Conservation (phyloP, 2,888 invertebrate species). For the Gortyna flavago region DNA sequence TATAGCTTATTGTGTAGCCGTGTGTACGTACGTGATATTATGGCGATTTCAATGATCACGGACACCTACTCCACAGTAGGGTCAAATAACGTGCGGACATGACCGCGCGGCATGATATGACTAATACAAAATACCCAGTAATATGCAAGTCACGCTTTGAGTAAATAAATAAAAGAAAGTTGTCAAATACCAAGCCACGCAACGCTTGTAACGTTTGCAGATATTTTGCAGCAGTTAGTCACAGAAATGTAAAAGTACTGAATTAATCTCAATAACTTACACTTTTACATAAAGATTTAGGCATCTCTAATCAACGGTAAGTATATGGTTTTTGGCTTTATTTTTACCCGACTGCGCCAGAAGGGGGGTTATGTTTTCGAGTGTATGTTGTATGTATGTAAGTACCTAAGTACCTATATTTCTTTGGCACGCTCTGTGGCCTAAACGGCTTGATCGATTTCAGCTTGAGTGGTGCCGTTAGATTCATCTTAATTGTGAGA, state of each 20-base stretch:
- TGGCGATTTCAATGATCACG: slow-evolving; percentile 34
- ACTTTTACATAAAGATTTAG: neutral
- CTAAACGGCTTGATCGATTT: too few relatives aligned
- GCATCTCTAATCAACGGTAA: too few relatives aligned
- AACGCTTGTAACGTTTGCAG: slow-evolving; percentile 27
- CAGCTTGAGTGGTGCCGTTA: too few relatives aligned
- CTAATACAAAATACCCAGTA: slow-evolving; percentile 46
- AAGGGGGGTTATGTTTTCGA: too few relatives aligned
- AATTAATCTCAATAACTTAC: neutral
- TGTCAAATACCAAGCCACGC: slow-evolving; percentile 44
- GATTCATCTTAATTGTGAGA: too few relatives aligned
- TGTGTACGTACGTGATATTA: slow-evolving; percentile 49
- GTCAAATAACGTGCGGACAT: slow-evolving; percentile 25
- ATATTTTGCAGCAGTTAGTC: slow-evolving; percentile 8
- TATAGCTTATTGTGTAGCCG: too few relatives aligned
- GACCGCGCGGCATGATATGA: slow-evolving; percentile 25
- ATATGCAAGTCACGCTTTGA: slow-evolving; percentile 43
- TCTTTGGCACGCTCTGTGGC: too few relatives aligned
- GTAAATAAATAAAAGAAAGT: slow-evolving; percentile 61
- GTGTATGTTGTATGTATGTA: too few relatives aligned
- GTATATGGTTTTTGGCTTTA: neutral
- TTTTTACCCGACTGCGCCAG: too few relatives aligned
- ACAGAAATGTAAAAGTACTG: slow-evolving; percentile 1
- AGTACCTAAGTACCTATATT: too few relatives aligned
- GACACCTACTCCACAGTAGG: slow-evolving; percentile 15